phyloP scores from a whole-genome alignment of 2,113 vertebrate species.

The Daphoenositta chrysoptera region DNA sequence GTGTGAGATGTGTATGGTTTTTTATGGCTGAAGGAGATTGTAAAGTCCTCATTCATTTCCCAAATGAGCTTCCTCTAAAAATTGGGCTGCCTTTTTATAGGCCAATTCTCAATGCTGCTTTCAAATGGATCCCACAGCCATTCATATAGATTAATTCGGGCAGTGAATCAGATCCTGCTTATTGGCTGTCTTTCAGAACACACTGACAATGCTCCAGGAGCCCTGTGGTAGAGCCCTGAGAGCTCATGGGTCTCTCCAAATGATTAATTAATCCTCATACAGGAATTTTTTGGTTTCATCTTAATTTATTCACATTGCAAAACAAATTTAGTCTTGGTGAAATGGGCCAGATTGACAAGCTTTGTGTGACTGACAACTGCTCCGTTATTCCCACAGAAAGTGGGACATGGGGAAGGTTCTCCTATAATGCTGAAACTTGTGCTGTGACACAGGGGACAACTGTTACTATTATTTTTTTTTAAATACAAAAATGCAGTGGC shows the following conservation, averaged over 20 bases:
- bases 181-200: slow-evolving; percentile 65
- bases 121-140: slow-evolving; percentile 66
- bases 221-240: background rate
- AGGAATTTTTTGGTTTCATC: slow-evolving; percentile 24
- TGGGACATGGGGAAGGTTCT: background rate
- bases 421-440: background rate
- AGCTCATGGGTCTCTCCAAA: slow-evolving; percentile 6
- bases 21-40: slow-evolving; percentile 63
- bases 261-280: slow-evolving; percentile 67
- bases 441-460: background rate
- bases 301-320: slow-evolving; percentile 49
- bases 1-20: slow-evolving; percentile 49
- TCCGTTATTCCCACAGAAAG: background rate
- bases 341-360: background rate
- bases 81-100: slow-evolving; percentile 59
- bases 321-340: slow-evolving; percentile 13
- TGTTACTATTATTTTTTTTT: background rate
- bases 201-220: background rate
- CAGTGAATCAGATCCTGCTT: slow-evolving; percentile 63
- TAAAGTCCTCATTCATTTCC: slow-evolving; percentile 66
- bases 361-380: background rate
- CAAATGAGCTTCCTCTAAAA: slow-evolving; percentile 55
- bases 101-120: slow-evolving; percentile 61
- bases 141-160: slow-evolving; percentile 62
- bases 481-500: background rate